These are phyloP conservation scores for Mycetomoellerius zeteki DNA, from an alignment of 1,140 invertebrate species.

Conservation along the genomic window DNA sequence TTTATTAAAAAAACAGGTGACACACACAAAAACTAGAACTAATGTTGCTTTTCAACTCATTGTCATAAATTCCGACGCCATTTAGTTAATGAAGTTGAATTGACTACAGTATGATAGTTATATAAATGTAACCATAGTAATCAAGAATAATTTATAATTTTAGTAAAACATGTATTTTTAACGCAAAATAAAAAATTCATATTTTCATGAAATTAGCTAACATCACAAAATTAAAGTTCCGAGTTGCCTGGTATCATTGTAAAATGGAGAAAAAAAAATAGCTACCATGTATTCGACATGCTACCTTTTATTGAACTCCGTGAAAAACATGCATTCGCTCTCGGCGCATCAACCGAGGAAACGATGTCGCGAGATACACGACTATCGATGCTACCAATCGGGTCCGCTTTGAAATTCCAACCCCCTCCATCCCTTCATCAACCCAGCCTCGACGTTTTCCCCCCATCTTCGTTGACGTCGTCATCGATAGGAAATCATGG, in stretches of 20 bases:
- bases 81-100: slow-evolving; percentile 43
- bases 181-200: slow-evolving; percentile 13
- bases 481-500: slow-evolving; percentile 55
- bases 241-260: neutral
- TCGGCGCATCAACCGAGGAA: slow-evolving; percentile 42
- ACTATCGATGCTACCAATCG: slow-evolving; percentile 49
- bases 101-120: neutral
- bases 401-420: slow-evolving; percentile 40
- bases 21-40: neutral
- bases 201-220: slow-evolving; percentile 24
- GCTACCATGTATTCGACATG: neutral
- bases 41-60: neutral
- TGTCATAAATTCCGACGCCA: slow-evolving; percentile 34
- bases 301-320: slow-evolving; percentile 41
- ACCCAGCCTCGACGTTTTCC: neutral
- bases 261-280: slow-evolving; percentile 28
- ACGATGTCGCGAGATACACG: slow-evolving; percentile 46
- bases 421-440: neutral
- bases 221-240: slow-evolving; percentile 24
- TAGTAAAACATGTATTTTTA: slow-evolving; percentile 26
- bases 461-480: neutral
- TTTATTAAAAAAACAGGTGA: slow-evolving; percentile 8
- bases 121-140: slow-evolving; percentile 23
- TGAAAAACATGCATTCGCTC: slow-evolving; percentile 60
- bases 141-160: slow-evolving; percentile 18